phyloP scores from a whole-genome alignment of 2,888 invertebrate species.

The Steinernema scapterisci region DNA sequence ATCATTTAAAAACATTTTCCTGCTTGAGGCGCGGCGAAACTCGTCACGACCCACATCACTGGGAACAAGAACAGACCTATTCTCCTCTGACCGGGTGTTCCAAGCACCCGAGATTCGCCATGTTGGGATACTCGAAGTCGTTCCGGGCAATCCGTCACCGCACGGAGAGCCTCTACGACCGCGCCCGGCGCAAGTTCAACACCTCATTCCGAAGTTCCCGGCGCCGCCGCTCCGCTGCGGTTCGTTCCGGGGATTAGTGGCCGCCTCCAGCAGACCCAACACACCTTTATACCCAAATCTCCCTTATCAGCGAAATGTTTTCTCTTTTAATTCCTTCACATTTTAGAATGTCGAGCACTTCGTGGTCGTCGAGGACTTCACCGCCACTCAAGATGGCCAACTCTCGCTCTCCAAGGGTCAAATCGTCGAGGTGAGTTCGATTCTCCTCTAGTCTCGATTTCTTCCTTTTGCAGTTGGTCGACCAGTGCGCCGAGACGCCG shows the following conservation, averaged over 20 bases:
- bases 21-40: neutral
- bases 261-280: too few relatives aligned
- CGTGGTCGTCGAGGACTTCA: slow-evolving; percentile 39
- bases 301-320: neutral
- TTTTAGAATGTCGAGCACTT: slow-evolving; percentile 40
- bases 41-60: too few relatives aligned
- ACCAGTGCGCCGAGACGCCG: slow-evolving; percentile 11
- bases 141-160: slow-evolving; percentile 42
- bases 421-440: slow-evolving; percentile 37
- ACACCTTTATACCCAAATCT: neutral
- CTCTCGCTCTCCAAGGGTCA: slow-evolving; percentile 39
- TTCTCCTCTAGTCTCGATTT: too few relatives aligned
- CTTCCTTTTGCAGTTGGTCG: slow-evolving; percentile 5
- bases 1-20: neutral
- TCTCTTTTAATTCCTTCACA: too few relatives aligned
- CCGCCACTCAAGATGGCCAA: slow-evolving; percentile 36
- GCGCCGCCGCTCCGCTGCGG: slow-evolving; percentile 14
- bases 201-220: slow-evolving; percentile 39
- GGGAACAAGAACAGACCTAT: too few relatives aligned
- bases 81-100: too few relatives aligned
- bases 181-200: slow-evolving; percentile 42
- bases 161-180: slow-evolving; percentile 44
- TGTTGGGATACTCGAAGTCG: slow-evolving; percentile 44
- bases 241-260: neutral
- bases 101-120: neutral